Conservation (phyloP, 2,888 invertebrate genomes). For the Chalcis sispes region DNA sequence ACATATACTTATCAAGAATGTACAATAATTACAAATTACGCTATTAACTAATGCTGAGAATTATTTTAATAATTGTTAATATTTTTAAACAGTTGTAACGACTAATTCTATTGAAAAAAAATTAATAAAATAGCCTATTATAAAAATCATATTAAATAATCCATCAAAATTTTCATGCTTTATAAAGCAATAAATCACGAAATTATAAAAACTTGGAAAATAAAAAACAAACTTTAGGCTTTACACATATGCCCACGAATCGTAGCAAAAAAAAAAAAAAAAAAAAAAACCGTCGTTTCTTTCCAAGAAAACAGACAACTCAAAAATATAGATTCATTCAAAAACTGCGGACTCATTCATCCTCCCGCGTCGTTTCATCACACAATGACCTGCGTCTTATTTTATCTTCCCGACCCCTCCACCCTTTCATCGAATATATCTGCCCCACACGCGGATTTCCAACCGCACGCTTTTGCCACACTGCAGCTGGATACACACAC, state of each 20-base stretch:
- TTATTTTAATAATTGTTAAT: too few relatives aligned
- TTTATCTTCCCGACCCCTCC: conserved; percentile 15
- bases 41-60: too few relatives aligned
- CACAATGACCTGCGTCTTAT: conserved; percentile 25
- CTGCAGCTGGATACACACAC: conserved; percentile 46
- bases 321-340: background rate
- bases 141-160: too few relatives aligned
- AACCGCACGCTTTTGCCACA: background rate
- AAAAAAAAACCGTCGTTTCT: background rate
- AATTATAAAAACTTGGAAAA: too few relatives aligned
- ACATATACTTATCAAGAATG: background rate
- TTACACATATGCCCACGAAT: too few relatives aligned
- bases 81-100: too few relatives aligned
- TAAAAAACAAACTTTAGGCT: too few relatives aligned
- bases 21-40: background rate
- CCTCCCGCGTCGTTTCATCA: background rate
- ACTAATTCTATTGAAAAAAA: too few relatives aligned
- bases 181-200: too few relatives aligned
- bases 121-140: too few relatives aligned
- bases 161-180: too few relatives aligned
- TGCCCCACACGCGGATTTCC: background rate
- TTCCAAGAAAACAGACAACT: background rate
- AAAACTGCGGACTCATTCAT: conserved; percentile 27
- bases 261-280: too few relatives aligned
- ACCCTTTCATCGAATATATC: conserved; percentile 26